Evolutionary conservation across 2,797 vertebrate species (phyloP).

Genomic region (Erpetoichthys calabaricus): DNA sequence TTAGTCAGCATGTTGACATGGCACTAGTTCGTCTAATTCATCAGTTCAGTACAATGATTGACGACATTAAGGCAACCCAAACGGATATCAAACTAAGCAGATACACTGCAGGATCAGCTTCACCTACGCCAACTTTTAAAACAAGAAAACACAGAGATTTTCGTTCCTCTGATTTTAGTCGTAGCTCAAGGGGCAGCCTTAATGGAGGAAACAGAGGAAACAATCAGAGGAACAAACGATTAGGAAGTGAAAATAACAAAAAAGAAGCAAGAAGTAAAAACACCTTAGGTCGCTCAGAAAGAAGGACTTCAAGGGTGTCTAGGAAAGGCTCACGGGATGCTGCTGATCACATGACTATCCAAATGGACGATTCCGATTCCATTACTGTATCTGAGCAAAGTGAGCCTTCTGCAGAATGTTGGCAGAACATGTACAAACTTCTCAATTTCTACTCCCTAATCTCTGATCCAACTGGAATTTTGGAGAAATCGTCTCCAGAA

Average conservation of each 20-base stretch:
- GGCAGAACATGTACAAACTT: constrained; percentile 98
- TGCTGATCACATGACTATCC: constrained; percentile 85
- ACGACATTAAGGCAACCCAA: constrained; percentile 94
- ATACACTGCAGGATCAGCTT: constrained; percentile 89
- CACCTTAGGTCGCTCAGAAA: constrained; percentile 73
- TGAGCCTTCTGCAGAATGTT: constrained; percentile 92
- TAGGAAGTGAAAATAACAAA: constrained; percentile 49
- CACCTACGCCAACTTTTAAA: constrained; percentile 90
- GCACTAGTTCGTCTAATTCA: constrained; percentile 93
- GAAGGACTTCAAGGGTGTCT: constrained; percentile 87
- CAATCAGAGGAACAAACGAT: constrained; percentile 66
- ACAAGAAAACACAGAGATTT: constrained; percentile 79
- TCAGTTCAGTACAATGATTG: constrained; percentile 97
- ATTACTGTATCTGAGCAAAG: constrained; percentile 97
- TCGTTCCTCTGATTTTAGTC: constrained; percentile 88
- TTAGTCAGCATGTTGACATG: constrained; percentile 97
- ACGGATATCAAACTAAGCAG: constrained; percentile 95
- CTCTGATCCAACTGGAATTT: constrained; percentile 89
- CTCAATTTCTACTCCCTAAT: constrained; percentile 98
- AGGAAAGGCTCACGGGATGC: constrained; percentile 92
- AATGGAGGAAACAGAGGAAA: constrained; percentile 69
- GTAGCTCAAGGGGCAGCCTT: constrained; percentile 84
- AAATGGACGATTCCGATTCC: constrained; percentile 96
- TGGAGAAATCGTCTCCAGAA: constrained; percentile 82
- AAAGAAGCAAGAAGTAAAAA: constrained; percentile 76